Evolutionary conservation across 1,140 invertebrate species (phyloP), one percentile per base, ranked within the genome.

Genomic region (Xylocopa sonorina): DNA sequence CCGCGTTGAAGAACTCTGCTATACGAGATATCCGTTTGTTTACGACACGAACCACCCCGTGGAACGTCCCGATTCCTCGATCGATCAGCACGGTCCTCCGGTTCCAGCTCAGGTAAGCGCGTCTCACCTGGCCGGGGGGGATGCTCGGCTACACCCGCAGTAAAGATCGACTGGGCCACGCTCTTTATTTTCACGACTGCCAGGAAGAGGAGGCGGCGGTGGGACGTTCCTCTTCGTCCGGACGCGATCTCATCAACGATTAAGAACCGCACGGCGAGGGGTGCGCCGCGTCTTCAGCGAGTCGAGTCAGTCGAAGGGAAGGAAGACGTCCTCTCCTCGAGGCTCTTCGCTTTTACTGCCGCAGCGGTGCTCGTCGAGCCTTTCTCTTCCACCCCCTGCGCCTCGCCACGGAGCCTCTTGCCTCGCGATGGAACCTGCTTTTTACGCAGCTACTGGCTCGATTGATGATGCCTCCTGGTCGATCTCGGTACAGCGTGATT

Each of bases 221-320:
- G 63, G 46, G 14, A 16, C 29, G 12, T 48, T 41, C 48, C 48
- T 51, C 41, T 32, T n/a, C 46, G 58, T 58, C 41, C 46, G 51
- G 51, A 75, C 29, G 53, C 63, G 72, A 77, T 78, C 68, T 83
- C 80, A 80, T 86, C 80, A 80, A 83, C 76, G 84, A 83, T 86
- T 86, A 86, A 83, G 67, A 83, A 86, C 66, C 71, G 16, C 57
- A 32, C 58, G 14, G 60, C 69, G 53, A 75, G 53, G 41, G 18
- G 63, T 27, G 38, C 38, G 55, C 50, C 48, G 55, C 38, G 62
- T 38, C 43, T 53, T 67, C 53, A 27, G 6, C 50, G 62, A 74
- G 74, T 62, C 27, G 29, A 68, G 16, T 41, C 41, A 67, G 50
- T 53, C 58, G 51, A 76, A 84, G 71, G 77, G 60, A 63, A 73